phyloP scores from a whole-genome alignment of 2,113 vertebrate species.

The Catagonus wagneri region DNA sequence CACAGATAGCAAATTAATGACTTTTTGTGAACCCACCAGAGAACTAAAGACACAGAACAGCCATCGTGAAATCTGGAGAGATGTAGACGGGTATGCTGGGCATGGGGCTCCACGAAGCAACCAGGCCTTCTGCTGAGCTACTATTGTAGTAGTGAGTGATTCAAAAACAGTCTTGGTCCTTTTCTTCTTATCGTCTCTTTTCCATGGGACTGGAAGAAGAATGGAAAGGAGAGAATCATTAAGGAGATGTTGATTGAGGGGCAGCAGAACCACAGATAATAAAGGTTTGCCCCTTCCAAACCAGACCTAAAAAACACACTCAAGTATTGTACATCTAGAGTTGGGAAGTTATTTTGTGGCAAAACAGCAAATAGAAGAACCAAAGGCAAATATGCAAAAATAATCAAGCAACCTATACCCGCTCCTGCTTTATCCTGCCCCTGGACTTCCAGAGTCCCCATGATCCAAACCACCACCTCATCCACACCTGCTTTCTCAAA shows the following conservation, averaged over 20 bases:
- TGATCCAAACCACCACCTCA: neutral
- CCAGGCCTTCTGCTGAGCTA: neutral
- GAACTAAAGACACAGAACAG: neutral
- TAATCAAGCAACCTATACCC: neutral
- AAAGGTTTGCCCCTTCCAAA: neutral
- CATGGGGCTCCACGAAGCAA: neutral
- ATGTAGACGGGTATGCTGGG: neutral
- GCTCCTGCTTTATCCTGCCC: neutral
- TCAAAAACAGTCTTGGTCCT: neutral
- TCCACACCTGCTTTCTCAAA: neutral
- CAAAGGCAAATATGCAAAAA: neutral
- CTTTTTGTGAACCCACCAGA: neutral
- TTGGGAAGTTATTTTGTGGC: conserved; percentile 21
- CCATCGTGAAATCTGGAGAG: neutral
- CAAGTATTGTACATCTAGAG: neutral
- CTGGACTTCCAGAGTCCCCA: neutral
- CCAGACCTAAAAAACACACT: neutral
- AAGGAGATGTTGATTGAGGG: neutral
- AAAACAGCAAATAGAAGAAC: conserved; percentile 2
- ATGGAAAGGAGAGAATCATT: neutral
- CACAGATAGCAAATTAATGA: neutral
- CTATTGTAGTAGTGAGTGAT: neutral
- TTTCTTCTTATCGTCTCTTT: neutral
- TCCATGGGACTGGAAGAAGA: neutral
- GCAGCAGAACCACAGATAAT: neutral